Base-by-base conservation (phyloP, 2,113 vertebrate species). In the Pseudonaja textilis region DNA sequence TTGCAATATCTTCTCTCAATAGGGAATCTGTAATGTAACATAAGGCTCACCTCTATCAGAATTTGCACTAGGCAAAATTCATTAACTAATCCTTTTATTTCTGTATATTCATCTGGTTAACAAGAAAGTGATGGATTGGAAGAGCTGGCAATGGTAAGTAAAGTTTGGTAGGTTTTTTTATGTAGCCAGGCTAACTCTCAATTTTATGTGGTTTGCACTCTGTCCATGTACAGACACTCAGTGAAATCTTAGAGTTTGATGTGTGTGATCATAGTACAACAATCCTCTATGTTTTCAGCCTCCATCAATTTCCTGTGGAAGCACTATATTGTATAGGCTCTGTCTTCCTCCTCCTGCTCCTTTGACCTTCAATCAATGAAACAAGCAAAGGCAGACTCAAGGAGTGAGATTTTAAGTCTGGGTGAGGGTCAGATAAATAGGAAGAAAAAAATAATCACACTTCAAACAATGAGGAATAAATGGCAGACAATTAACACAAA, bases 361-460 rank as follows among this genome's bases (percentile, higher is more conserved):
- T n/a, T 64, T n/a, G 11, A 64, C 61, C 26, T n/a, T 29, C 61
- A 64, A 64, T 64, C 61, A 64, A n/a, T n/a, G 11, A 29, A 64
- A 64, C 61, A 29, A n/a, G 26, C 26, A 64, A 64, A 64, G 61
- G 26, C 26, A 64, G 61, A 25, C 26, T 34, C 12, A 69, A 69
- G 64, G 12, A 69, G 5, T 16, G 29, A 34, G 29, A 34, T 29
- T 69, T 26, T 69, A 29, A 34, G 64, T 2, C n/a, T 69, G 64
- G 12, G 29, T 34, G n/a, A 69, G n/a, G 64, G 4, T 34, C 18
- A 69, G 64, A 34, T 4, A 12, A 69, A 69, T n/a, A n/a, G 61
- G 61, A 5, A 1, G 12, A 0, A 3, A 4, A n/a, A n/a, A n/a
- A n/a, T 0, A 29, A 14, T 69, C 29, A n/a, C 4, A n/a, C 29